Evolutionary conservation across 2,113 vertebrate genomes (phyloP).

Genomic region (Carassius carassius): DNA sequence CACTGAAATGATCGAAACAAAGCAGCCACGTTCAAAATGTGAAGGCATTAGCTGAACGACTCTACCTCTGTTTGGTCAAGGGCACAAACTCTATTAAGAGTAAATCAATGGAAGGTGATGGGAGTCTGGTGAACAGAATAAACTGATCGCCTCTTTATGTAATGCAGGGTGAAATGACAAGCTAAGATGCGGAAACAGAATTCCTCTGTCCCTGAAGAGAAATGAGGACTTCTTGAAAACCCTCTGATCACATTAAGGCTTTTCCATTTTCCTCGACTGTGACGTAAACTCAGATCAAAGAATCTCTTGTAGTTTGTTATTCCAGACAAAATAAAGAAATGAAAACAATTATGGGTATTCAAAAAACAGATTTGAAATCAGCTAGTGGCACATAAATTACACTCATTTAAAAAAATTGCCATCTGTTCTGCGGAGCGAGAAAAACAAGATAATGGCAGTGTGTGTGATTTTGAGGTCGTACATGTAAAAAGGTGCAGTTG

Average conservation of each 20-base stretch:
- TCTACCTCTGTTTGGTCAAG: background rate
- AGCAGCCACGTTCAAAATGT: background rate
- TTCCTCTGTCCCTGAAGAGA: background rate
- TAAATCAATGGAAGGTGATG: slow-evolving; percentile 35
- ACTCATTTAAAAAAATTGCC: slow-evolving; percentile 1
- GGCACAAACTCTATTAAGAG: slow-evolving; percentile 18
- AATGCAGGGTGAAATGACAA: slow-evolving; percentile 6
- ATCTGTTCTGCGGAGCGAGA: background rate
- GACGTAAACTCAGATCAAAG: slow-evolving; percentile 1
- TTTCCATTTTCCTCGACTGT: background rate
- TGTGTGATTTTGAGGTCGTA: background rate
- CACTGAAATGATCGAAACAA: background rate
- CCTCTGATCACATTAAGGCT: background rate
- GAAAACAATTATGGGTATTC: background rate
- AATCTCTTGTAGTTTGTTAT: background rate
- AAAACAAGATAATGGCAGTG: slow-evolving; percentile 1
- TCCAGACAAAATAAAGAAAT: background rate
- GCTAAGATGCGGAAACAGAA: background rate
- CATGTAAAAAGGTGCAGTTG: background rate
- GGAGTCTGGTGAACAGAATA: slow-evolving; percentile 1
- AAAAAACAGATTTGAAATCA: background rate
- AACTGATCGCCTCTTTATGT: slow-evolving; percentile 22
- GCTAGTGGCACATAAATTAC: background rate
- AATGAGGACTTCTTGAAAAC: background rate
- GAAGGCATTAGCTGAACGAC: slow-evolving; percentile 15